Evolutionary conservation across 2,888 invertebrate species (phyloP), one percentile per base, ranked within the genome.

Genomic region (Microdon myrmicae): DNA sequence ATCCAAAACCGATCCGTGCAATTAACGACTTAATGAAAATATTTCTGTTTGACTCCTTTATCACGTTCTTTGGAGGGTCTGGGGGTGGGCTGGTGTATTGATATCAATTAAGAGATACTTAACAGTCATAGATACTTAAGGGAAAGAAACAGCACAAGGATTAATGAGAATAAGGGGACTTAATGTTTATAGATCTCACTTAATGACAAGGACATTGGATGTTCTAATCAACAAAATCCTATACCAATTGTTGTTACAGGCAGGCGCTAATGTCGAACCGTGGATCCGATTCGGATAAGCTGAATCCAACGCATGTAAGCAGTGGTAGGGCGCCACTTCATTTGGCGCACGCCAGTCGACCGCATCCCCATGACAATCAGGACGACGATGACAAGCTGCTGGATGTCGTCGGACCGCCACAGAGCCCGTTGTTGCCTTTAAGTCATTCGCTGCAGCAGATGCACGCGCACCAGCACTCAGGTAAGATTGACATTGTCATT

Each of bases 351-450:
- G 81, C 78, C 14, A 79, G 78, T 8, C 74, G 79, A 25, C 76
- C 77, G 61, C 73, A 74, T 16, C 77, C 76, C 3, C 75, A 78
- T 41, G 77, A 79, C 68, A 75, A 74, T 71, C 82, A 86, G 71
- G 90, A 91, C 68, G 93, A 94, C 70, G 92, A 92, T 59, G 94
- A 94, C 78, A 87, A 90, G 73, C 84, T 90, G 16, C 81, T 94
- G 74, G 94, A 94, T 79, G 94, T 94, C 14, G 94, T 94, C 0
- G 93, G 93, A 0, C 92, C 90, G 19, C 87, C 92, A 41, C 92
- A 92, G 73, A 90, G 90, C 70, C 91, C 90, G 6, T 85, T 90
- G 31, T 85, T 89, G 59, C 83, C 84, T 5, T 81, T 85, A 58
- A 78, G 79, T 68, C 80, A 81, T 70, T 79, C 80, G 69, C 69